Percentiles rank a stretch among this genome's conserved stretches.
These are phyloP conservation scores for Entomyzon cyanotis DNA, from an alignment of 2,113 vertebrate genomes.

Conservation along the genomic window DNA sequence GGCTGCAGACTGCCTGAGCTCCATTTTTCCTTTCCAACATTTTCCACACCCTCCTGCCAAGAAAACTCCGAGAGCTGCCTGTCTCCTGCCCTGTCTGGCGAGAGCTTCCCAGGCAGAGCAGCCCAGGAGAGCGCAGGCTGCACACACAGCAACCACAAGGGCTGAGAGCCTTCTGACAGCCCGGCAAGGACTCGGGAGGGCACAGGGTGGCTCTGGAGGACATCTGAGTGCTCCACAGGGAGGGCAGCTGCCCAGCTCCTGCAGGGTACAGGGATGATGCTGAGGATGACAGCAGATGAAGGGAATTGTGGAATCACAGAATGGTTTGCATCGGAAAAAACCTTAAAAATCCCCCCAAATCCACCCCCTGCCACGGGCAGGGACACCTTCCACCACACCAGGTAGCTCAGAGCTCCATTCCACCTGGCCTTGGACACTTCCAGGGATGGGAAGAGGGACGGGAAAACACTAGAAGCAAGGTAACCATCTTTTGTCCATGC, in stretches of 20 bases:
- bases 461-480: not conserved
- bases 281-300: not conserved
- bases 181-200: fast-evolving
- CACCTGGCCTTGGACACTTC: not conserved
- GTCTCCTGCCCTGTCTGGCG: slow-evolving; percentile 15
- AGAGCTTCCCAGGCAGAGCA: not conserved
- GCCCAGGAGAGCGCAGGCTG: not conserved
- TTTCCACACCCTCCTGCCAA: slow-evolving; percentile 56
- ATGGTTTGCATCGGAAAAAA: not conserved
- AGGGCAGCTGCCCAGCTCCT: not conserved
- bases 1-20: not conserved
- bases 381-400: not conserved
- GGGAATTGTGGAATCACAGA: not conserved
- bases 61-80: not conserved
- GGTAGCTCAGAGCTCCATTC: not conserved
- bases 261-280: fast-evolving
- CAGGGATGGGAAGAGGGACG: not conserved
- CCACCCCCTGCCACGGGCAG: not conserved
- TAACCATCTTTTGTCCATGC: fast-evolving
- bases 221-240: not conserved
- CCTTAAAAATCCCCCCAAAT: not conserved
- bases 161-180: not conserved
- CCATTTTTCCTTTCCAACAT: not conserved
- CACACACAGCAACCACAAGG: fast-evolving
- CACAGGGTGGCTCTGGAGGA: not conserved